Percentiles rank a stretch among this genome's conserved stretches.
phyloP scores from a whole-genome alignment of 2,888 invertebrate species.

The Drosophila villosipedis region DNA sequence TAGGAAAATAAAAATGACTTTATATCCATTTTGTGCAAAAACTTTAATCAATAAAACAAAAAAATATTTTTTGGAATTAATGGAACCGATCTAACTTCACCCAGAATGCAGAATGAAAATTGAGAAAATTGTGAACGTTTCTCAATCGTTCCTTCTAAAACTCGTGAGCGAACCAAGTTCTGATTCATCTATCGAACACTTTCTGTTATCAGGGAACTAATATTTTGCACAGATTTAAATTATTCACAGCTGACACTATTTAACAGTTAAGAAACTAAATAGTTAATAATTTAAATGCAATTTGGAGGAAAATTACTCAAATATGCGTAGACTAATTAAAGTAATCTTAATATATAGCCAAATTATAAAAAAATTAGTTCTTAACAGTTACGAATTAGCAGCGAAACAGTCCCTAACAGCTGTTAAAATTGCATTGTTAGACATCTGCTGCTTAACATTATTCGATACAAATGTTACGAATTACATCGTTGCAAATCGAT shows the following conservation, averaged over 20 bases:
- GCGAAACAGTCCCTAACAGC: background rate
- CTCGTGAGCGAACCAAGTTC: background rate
- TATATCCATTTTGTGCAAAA: conserved; percentile 86
- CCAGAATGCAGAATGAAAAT: background rate
- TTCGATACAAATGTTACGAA: background rate
- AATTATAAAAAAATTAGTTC: background rate
- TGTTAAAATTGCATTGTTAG: background rate
- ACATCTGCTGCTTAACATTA: conserved; percentile 12
- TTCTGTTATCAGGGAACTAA: conserved; percentile 4
- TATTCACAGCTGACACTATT: conserved; percentile 2
- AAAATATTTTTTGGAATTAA: background rate
- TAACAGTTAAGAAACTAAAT: background rate
- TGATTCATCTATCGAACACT: background rate
- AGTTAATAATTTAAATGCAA: background rate
- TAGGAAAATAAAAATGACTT: conserved; percentile 96
- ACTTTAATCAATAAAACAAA: background rate
- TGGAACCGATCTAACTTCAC: background rate
- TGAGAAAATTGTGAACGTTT: background rate
- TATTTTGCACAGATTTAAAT: background rate
- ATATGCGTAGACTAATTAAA: background rate
- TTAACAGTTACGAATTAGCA: background rate
- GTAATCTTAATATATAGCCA: background rate
- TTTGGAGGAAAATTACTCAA: background rate
- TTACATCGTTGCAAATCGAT: background rate
- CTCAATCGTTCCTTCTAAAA: background rate